A percentile compares a stretch with the other conserved stretches of the same genome.
Evolutionary conservation across 2,888 invertebrate genomes (phyloP).

Genomic region (Liodrosophila aerea): DNA sequence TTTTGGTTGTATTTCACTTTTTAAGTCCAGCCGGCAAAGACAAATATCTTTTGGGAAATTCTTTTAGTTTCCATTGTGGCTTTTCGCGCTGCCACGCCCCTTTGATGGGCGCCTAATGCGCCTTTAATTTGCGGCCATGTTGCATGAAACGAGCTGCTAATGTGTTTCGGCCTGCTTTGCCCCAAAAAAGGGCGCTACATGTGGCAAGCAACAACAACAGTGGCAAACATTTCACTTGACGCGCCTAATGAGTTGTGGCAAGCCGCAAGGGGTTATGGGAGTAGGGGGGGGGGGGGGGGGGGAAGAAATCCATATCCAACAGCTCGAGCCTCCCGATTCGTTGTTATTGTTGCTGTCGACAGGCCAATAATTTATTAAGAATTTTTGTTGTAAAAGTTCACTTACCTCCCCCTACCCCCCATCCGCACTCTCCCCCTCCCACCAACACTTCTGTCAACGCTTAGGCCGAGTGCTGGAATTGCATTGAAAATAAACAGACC

Average conservation of each 20-base stretch:
- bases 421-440: neutral
- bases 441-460: constrained; percentile 45
- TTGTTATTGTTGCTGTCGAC: constrained; percentile 52
- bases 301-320: neutral
- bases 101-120: constrained; percentile 51
- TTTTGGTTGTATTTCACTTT: constrained; percentile 3
- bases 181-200: constrained; percentile 48
- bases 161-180: constrained; percentile 53
- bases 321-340: constrained; percentile 54
- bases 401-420: neutral
- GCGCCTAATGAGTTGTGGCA: constrained; percentile 68
- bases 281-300: neutral
- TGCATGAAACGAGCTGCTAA: constrained; percentile 73
- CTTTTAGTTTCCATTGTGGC: constrained; percentile 38
- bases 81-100: constrained; percentile 23
- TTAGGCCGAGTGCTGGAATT: constrained; percentile 48
- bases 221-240: constrained; percentile 73
- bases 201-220: constrained; percentile 30
- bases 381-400: constrained; percentile 31
- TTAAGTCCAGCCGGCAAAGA: neutral
- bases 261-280: constrained; percentile 20
- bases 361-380: constrained; percentile 61
- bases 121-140: constrained; percentile 74
- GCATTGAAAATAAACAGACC: constrained; percentile 70
- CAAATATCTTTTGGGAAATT: constrained; percentile 28